Percentiles rank a stretch among this genome's conserved stretches.
Evolutionary conservation across 2,797 vertebrate genomes (phyloP).

Genomic region (Oceanodroma leucorhoa): DNA sequence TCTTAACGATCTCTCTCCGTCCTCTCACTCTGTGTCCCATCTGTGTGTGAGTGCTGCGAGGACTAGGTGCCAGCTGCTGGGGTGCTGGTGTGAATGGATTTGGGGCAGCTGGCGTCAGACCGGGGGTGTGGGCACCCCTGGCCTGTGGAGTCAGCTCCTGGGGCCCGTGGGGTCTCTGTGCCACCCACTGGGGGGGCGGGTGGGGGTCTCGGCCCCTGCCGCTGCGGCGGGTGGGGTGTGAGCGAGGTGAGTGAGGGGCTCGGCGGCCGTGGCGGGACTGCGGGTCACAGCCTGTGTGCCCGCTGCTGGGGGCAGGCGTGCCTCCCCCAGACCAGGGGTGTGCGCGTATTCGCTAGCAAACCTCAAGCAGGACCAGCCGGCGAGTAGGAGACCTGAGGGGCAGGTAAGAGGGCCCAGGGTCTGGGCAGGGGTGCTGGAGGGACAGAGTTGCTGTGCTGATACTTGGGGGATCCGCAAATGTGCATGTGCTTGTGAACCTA

Average conservation of each 20-base stretch:
- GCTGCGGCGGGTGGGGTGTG: rapidly evolving
- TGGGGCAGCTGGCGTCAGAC: background rate
- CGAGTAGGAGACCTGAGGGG: background rate
- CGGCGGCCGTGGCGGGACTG: rapidly evolving
- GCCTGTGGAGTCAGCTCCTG: background rate
- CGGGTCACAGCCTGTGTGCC: background rate
- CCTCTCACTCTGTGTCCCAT: too few species aligned
- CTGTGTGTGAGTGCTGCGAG: background rate
- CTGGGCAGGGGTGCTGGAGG: background rate
- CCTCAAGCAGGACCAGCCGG: rapidly evolving
- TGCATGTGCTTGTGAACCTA: background rate
- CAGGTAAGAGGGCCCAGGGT: background rate
- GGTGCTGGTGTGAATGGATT: background rate
- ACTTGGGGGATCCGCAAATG: rapidly evolving
- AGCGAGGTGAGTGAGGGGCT: background rate
- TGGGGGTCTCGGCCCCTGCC: rapidly evolving
- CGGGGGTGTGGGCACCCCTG: background rate
- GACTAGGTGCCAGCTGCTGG: background rate
- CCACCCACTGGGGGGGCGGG: rapidly evolving
- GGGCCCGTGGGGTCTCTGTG: background rate
- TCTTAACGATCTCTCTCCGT: background rate
- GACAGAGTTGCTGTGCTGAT: background rate
- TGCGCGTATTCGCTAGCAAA: rapidly evolving
- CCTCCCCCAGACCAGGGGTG: rapidly evolving
- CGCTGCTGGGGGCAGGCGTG: rapidly evolving